A percentile compares a stretch with the other conserved stretches of the same genome.
Conservation (phyloP, 2,888 invertebrate species). For the Drosophila sordidula region DNA sequence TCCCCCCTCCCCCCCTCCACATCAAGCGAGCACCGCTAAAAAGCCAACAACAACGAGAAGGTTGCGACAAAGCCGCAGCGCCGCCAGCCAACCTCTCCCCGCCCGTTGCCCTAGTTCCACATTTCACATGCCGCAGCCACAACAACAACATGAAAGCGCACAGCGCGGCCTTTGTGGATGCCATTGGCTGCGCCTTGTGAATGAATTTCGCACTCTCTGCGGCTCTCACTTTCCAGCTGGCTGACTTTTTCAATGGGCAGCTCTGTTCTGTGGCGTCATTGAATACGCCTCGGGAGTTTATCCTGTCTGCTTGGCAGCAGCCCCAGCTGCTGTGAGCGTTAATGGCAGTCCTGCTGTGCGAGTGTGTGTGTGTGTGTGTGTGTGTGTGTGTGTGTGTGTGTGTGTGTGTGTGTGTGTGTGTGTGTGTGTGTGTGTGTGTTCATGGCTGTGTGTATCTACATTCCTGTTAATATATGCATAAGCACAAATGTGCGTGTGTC, state of each 20-base stretch:
- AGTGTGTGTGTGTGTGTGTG: neutral
- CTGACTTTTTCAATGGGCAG: conserved; percentile 53
- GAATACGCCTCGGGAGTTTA: conserved; percentile 51
- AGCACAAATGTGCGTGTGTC: too few species aligned
- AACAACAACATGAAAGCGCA: conserved; percentile 21
- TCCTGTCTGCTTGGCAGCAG: conserved; percentile 26
- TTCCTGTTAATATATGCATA: too few species aligned
- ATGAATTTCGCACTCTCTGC: conserved; percentile 57
- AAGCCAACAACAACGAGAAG: conserved; percentile 23
- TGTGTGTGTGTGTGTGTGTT: neutral
- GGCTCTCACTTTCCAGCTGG: conserved; percentile 22
- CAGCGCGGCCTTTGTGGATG: conserved; percentile 58
- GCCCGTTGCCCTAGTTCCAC: conserved; percentile 75
- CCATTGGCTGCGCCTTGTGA: conserved; percentile 70
- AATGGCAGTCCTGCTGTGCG: conserved; percentile 12
- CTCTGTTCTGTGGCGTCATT: conserved; percentile 66
- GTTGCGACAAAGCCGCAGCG: conserved; percentile 50
- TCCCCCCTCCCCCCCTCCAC: conserved; percentile 5
- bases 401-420: too few species aligned
- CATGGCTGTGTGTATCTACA: too few species aligned
- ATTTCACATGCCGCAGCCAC: conserved; percentile 58
- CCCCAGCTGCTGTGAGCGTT: conserved; percentile 19
- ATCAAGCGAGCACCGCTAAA: neutral
- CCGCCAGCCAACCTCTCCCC: conserved; percentile 1
- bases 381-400: neutral